Evolutionary conservation across 2,113 vertebrate species (phyloP), one percentile per base, ranked within the genome.

Genomic region (Brienomyrus longianalis): DNA sequence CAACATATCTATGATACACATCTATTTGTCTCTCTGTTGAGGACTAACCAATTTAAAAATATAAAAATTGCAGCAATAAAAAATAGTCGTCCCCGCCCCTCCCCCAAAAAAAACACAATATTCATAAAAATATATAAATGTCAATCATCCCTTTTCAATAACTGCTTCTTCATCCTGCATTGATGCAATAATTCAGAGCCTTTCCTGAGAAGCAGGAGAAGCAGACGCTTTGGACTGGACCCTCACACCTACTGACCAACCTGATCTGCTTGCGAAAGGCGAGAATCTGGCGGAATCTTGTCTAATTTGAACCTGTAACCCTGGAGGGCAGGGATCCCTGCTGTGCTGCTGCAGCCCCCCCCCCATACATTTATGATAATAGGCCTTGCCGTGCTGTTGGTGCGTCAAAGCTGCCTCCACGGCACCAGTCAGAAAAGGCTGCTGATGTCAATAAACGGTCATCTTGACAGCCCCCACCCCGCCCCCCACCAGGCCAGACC

Each of bases 71-170:
- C 74, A 80, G 74, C 35, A 80, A 80, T 80, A 80, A 80, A 39
- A 35, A 80, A 80, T 39, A 80, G 31, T 19, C 74, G 0, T 5
- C 39, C 39, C 39, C 1, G 39, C 39, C 39, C 39, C n/a, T n/a
- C 0, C n/a, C 13, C 39, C 35, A 11, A 43, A 80, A 43, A 43
- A 80, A 7, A 80, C 74, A 80, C 15, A 43, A 43, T 80, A 80
- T 43, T 80, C 70, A 80, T 80, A 80, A 80, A 80, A 80, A 43
- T 80, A 19, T 80, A 80, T 80, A 80, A 80, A 80, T 8, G 74
- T 80, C 74, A 80, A 43, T 80, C 74, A 39, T 43, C 74, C 74
- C 13, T 39, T 80, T 80, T n/a, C 74, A 80, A 80, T 80, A 80
- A 80, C 31, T 19, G 74, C 74, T 19, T 80, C 31, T 77, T 43